Base-by-base conservation (phyloP, 2,797 vertebrate genomes). In the Scarus forsteni region DNA sequence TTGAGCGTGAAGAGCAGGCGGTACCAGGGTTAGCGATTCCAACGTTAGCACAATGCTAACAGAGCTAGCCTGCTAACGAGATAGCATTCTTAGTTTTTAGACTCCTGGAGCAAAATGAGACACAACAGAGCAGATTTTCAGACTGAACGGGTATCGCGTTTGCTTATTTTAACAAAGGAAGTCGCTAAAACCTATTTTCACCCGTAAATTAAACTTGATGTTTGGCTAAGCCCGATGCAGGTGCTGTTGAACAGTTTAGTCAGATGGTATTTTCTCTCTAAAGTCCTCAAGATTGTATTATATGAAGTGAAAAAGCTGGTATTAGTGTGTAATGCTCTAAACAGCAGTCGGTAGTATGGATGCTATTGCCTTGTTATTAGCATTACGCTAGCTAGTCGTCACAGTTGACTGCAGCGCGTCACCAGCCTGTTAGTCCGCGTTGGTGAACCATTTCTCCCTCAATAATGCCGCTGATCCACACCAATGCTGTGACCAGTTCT, bases 31-130 rank as follows among this genome's bases (percentile, higher is more conserved):
- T 89, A 84, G 79, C 87, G 53, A 51, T 11, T 43, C 42, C 51
- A 80, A 15, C 66, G 80, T 85, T 93, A 93, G 92, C 92, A 45
- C 66, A n/a, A 61, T 66, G 79, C 70, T 89, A 84, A 84, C 88
- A 81, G 44, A 15, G 35, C 27, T 66, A 80, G 81, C 87, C 69
- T 49, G 86, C 85, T 88, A 86, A 83, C 78, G 64, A 50, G 75
- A 46, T 80, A 88, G 85, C 82, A 27, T 64, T 71, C 34, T 72
- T 61, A 65, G 72, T 82, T 88, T 80, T 66, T 60, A 73, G 48
- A 19, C 49, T 52, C 39, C n/a, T 0, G 15, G 60, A 64, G 8
- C 9, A 54, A 66, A 77, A 72, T 1, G 6, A 7, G 10, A 0
- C 27, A 3, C 3, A 12, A 1, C 10, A 6, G 10, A 11, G 7